Percentiles rank a stretch among this genome's conserved stretches.
Evolutionary conservation across 2,888 invertebrate species (phyloP).

Genomic region (Hypena proboscidalis): DNA sequence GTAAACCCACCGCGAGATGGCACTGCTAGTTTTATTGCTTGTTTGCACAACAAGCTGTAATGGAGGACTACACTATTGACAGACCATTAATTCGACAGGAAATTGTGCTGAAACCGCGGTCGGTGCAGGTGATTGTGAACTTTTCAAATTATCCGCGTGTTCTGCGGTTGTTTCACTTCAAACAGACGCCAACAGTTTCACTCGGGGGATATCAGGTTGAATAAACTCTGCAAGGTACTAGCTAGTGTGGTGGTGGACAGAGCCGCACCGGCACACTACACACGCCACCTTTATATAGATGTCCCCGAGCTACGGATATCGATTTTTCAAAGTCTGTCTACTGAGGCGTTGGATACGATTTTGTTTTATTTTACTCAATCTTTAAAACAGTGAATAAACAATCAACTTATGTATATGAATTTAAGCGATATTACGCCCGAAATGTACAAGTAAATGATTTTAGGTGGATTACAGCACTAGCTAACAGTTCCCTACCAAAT

Average conservation of each 20-base stretch:
- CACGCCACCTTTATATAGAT: conserved; percentile 33
- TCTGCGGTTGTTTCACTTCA: conserved; percentile 72
- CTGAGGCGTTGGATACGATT: background rate
- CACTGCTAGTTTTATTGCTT: conserved; percentile 73
- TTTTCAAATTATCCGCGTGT: conserved; percentile 83
- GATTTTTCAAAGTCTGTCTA: conserved; percentile 35
- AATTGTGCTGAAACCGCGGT: conserved; percentile 80
- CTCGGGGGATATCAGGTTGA: conserved; percentile 58
- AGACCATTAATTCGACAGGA: conserved; percentile 84
- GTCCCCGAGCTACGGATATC: conserved; percentile 21
- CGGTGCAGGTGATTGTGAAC: conserved; percentile 82
- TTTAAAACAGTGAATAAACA: too few relatives aligned
- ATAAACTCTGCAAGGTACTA: conserved; percentile 55
- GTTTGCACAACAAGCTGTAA: conserved; percentile 80
- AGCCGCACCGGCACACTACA: conserved; percentile 27
- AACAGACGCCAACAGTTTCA: conserved; percentile 56
- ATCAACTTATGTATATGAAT: too few relatives aligned
- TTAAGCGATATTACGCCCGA: background rate
- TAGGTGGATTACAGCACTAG: too few relatives aligned
- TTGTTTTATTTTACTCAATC: too few relatives aligned
- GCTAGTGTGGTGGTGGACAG: conserved; percentile 26
- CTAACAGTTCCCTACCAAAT: too few relatives aligned
- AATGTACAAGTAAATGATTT: conserved; percentile 1
- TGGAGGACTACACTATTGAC: conserved; percentile 83
- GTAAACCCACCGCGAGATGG: conserved; percentile 76